Percentiles rank a stretch among this genome's conserved stretches.
Evolutionary conservation across 2,797 vertebrate species (phyloP).

Genomic region (Hyperoplus lanceolatus): DNA sequence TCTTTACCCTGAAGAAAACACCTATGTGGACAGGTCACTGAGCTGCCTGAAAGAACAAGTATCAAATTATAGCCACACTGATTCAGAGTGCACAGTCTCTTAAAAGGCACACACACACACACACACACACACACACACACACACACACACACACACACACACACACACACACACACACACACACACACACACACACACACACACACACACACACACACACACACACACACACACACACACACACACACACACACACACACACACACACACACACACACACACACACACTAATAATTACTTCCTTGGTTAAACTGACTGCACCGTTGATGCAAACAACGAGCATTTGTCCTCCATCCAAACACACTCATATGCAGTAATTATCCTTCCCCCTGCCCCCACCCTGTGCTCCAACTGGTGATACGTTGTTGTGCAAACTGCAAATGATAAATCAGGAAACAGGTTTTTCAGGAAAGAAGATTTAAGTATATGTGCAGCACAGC

Average conservation of each 20-base stretch:
- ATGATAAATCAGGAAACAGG: conserved; percentile 74
- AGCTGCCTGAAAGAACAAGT: conserved; percentile 24
- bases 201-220: conserved; percentile 37
- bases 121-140: too few species aligned
- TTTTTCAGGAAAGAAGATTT: conserved; percentile 71
- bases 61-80: conserved; percentile 20
- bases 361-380: conserved; percentile 55
- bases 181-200: too few species aligned
- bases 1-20: conserved; percentile 13
- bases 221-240: too few species aligned
- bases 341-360: conserved; percentile 51
- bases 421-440: conserved; percentile 64
- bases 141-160: too few species aligned
- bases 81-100: conserved; percentile 32
- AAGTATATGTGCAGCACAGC: conserved; percentile 50
- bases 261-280: too few species aligned
- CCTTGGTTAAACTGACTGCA: conserved; percentile 51
- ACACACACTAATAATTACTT: conserved; percentile 26
- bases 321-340: conserved; percentile 61
- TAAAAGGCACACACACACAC: neutral
- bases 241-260: too few species aligned
- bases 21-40: neutral
- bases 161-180: too few species aligned
- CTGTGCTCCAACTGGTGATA: conserved; percentile 45
- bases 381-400: conserved; percentile 42